Evolutionary conservation across 2,888 invertebrate genomes (phyloP).

Genomic region (Adelognathus sp.): DNA sequence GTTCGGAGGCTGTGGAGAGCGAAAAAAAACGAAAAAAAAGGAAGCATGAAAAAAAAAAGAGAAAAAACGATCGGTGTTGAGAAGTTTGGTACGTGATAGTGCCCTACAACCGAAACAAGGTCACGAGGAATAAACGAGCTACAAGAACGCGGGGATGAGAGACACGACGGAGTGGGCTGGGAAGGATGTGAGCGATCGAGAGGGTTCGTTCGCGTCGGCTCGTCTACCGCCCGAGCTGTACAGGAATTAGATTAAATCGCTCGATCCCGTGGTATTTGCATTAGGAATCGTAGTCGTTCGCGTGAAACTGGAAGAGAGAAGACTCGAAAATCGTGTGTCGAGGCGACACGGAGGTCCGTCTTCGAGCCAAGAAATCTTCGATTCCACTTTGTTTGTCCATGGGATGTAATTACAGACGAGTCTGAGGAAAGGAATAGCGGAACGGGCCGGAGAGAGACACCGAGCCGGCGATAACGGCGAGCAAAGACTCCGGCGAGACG

Average conservation of each 20-base stretch:
- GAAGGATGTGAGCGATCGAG: background rate
- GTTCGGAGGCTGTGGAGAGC: background rate
- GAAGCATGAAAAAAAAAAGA: background rate
- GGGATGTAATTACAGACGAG: conserved; percentile 61
- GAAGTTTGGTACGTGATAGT: background rate
- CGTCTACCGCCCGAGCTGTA: conserved; percentile 51
- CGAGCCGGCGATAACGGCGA: conserved; percentile 33
- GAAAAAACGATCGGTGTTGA: background rate
- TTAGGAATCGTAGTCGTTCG: conserved; percentile 60
- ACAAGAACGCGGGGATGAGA: conserved; percentile 42
- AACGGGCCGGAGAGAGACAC: background rate
- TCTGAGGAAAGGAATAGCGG: conserved; percentile 24
- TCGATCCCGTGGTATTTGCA: conserved; percentile 63
- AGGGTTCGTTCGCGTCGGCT: conserved; percentile 30
- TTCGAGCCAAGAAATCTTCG: conserved; percentile 55
- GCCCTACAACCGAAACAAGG: conserved; percentile 54
- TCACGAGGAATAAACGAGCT: conserved; percentile 58
- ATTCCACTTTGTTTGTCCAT: conserved; percentile 58
- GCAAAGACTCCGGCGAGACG: conserved; percentile 19
- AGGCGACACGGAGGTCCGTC: conserved; percentile 13
- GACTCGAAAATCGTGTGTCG: background rate
- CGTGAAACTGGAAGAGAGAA: background rate
- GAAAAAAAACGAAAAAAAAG: background rate
- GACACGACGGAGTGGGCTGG: background rate
- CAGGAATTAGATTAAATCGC: conserved; percentile 65